Evolutionary conservation across 2,888 invertebrate species (phyloP).

Genomic region (Pseudococcus viburni): DNA sequence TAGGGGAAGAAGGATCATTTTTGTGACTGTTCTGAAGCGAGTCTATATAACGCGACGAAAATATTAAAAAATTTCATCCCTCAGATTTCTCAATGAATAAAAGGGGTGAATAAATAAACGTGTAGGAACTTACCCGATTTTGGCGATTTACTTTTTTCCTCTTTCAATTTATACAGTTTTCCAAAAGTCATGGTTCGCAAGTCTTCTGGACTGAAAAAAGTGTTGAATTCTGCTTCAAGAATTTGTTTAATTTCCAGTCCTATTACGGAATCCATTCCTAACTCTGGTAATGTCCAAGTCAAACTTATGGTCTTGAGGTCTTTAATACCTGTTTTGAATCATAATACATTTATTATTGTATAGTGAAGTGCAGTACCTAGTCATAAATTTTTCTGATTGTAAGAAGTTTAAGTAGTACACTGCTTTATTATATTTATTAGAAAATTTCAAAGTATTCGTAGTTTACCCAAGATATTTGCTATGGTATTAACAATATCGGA

Average conservation of each 20-base stretch:
- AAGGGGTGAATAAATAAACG: too few species aligned
- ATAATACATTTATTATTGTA: neutral
- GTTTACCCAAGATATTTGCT: conserved; percentile 74
- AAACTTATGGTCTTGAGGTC: conserved; percentile 80
- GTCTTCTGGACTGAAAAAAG: conserved; percentile 88
- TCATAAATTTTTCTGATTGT: too few species aligned
- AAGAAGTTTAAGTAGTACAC: too few species aligned
- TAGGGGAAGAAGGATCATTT: too few species aligned
- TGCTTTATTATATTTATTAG: neutral
- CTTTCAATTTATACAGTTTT: conserved; percentile 73
- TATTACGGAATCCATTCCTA: conserved; percentile 98
- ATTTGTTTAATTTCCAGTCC: conserved; percentile 96
- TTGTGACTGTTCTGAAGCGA: too few species aligned
- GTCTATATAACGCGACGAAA: too few species aligned
- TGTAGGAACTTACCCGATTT: neutral
- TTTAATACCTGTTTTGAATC: conserved; percentile 71
- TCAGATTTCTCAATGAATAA: too few species aligned
- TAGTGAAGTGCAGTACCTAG: too few species aligned
- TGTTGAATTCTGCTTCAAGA: conserved; percentile 88
- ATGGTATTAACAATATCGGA: conserved; percentile 81
- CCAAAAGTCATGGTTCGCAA: conserved; percentile 85
- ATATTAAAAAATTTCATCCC: too few species aligned
- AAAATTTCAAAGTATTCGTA: neutral
- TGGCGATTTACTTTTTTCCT: neutral
- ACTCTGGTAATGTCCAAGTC: conserved; percentile 84